Conservation (phyloP, 2,113 vertebrate species). For the Austrofundulus limnaeus region DNA sequence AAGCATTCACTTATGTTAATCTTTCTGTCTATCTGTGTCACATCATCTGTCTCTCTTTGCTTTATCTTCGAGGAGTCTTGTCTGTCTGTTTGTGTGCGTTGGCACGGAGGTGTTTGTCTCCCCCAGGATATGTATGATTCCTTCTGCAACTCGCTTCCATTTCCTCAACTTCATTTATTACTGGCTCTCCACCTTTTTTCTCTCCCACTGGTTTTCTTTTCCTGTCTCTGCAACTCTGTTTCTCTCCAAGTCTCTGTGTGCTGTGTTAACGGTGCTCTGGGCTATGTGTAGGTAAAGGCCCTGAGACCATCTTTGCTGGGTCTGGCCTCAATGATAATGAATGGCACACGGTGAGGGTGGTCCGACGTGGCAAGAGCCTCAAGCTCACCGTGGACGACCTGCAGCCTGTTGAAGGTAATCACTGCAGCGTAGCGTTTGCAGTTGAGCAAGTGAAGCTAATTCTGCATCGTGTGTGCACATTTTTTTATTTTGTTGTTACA, state of each 20-base stretch:
- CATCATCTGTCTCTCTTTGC: conserved; percentile 43
- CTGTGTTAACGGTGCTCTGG: conserved; percentile 85
- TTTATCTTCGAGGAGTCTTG: conserved; percentile 44
- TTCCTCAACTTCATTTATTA: conserved; percentile 43
- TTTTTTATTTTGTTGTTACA: background rate
- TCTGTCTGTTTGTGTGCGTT: conserved; percentile 44
- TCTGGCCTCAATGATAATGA: conserved; percentile 99
- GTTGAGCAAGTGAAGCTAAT: conserved; percentile 23
- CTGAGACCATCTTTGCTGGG: conserved; percentile 99
- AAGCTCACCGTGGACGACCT: conserved; percentile 97
- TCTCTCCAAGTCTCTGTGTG: conserved; percentile 40
- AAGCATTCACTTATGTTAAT: conserved; percentile 57
- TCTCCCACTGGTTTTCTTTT: conserved; percentile 32
- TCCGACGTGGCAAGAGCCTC: conserved; percentile 94
- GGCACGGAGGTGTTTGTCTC: conserved; percentile 48
- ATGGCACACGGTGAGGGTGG: conserved; percentile 98
- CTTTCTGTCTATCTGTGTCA: conserved; percentile 44
- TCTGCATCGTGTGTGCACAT: background rate
- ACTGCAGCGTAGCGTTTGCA: conserved; percentile 28
- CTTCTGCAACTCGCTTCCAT: conserved; percentile 39
- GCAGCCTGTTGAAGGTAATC: conserved; percentile 82
- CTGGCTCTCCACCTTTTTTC: conserved; percentile 40
- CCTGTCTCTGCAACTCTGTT: conserved; percentile 46
- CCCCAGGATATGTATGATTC: conserved; percentile 50
- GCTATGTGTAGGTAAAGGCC: conserved; percentile 99